A percentile compares a stretch with the other conserved stretches of the same genome.
Evolutionary conservation across 2,797 vertebrate species (phyloP).

Genomic region (Cyprinodon diabolis): DNA sequence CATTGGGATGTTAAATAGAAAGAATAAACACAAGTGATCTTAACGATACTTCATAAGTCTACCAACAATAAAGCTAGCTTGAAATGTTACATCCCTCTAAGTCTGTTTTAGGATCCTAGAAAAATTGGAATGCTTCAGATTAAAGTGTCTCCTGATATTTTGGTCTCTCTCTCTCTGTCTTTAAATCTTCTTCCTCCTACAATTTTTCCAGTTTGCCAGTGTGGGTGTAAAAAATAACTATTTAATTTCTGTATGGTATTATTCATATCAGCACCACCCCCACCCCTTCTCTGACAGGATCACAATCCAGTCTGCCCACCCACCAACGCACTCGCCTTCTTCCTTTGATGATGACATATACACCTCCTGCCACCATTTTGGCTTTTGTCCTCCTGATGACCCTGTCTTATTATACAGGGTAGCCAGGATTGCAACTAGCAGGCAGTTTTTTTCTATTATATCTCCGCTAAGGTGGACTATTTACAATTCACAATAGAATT

Average conservation of each 20-base stretch:
- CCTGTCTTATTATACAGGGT: constrained; percentile 52
- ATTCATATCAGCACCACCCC: constrained; percentile 60
- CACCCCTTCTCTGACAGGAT: constrained; percentile 46
- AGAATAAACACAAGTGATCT: constrained; percentile 18
- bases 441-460: background rate
- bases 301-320: constrained; percentile 46
- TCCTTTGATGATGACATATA: constrained; percentile 24
- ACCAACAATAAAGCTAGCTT: constrained; percentile 52
- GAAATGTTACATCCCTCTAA: constrained; percentile 60
- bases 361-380: constrained; percentile 63
- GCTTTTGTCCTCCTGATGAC: constrained; percentile 75
- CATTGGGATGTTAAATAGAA: constrained; percentile 41
- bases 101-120: constrained; percentile 69
- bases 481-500: background rate
- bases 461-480: background rate
- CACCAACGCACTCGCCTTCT: constrained; percentile 27
- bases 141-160: constrained; percentile 42
- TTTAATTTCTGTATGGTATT: constrained; percentile 72
- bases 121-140: constrained; percentile 56
- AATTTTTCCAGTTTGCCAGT: constrained; percentile 56
- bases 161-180: constrained; percentile 31
- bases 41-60: constrained; percentile 50
- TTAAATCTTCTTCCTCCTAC: constrained; percentile 25
- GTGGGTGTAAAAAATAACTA: constrained; percentile 72
- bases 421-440: constrained; percentile 31